A percentile compares a stretch with the other conserved stretches of the same genome.
Conservation (phyloP, 2,797 vertebrate genomes). For the Gambusia yucatana region DNA sequence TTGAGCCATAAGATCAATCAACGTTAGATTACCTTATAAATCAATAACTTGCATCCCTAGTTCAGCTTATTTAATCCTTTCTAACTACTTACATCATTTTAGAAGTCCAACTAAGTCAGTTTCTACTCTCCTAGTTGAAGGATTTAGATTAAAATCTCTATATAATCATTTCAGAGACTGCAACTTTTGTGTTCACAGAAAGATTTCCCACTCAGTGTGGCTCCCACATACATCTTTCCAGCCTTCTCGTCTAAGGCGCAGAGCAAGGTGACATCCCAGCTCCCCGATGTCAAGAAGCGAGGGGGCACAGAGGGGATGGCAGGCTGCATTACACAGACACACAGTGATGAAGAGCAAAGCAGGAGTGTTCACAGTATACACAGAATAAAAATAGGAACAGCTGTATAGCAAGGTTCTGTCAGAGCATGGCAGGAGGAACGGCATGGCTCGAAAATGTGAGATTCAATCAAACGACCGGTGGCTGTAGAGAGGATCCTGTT, state of each 20-base stretch:
- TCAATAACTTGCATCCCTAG: no score
- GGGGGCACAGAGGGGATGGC: slow-evolving; percentile 76
- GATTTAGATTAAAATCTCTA: slow-evolving; percentile 10
- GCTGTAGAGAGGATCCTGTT: slow-evolving; percentile 2
- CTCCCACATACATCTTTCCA: slow-evolving; percentile 81
- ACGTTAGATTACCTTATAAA: no score
- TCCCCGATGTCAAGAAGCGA: slow-evolving; percentile 87
- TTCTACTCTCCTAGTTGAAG: slow-evolving; percentile 8
- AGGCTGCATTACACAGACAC: slow-evolving; percentile 68
- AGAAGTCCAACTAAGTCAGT: slow-evolving; percentile 12
- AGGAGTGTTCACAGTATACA: slow-evolving; percentile 26
- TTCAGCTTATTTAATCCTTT: slow-evolving; percentile 12
- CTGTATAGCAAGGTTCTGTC: slow-evolving; percentile 25
- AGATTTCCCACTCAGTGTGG: slow-evolving; percentile 13
- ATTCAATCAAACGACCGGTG: slow-evolving; percentile 8
- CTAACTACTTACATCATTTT: slow-evolving; percentile 5
- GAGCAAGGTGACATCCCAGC: slow-evolving; percentile 86
- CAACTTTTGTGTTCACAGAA: slow-evolving; percentile 11
- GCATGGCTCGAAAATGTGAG: slow-evolving; percentile 6
- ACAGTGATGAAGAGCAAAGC: slow-evolving; percentile 44
- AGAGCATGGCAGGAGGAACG: slow-evolving; percentile 17
- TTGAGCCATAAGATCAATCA: no score
- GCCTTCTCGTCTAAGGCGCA: slow-evolving; percentile 81
- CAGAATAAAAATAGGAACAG: slow-evolving; percentile 56
- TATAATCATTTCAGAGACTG: slow-evolving; percentile 29